Conservation (phyloP, 2,113 vertebrate species). For the Brachirus orientalis region DNA sequence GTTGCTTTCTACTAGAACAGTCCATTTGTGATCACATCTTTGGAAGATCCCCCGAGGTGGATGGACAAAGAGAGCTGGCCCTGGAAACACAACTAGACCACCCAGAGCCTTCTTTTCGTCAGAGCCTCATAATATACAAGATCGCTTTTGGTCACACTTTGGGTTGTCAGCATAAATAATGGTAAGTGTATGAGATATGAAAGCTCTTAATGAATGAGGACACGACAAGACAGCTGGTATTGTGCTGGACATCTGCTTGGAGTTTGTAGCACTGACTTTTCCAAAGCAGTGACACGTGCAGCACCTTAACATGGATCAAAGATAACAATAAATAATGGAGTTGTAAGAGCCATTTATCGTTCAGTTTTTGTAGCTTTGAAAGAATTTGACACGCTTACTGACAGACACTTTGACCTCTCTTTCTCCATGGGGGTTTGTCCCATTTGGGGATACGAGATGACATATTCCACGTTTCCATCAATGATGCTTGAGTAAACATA, state of each 20-base stretch:
- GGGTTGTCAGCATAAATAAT: slow-evolving; percentile 62
- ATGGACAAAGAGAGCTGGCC: slow-evolving; percentile 40
- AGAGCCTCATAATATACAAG: slow-evolving; percentile 13
- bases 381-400: slow-evolving; percentile 52
- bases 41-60: slow-evolving; percentile 56
- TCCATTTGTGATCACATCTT: slow-evolving; percentile 56
- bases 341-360: slow-evolving; percentile 2
- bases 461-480: slow-evolving; percentile 41
- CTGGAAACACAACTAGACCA: slow-evolving; percentile 59
- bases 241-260: slow-evolving; percentile 68
- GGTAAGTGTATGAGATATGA: slow-evolving; percentile 18
- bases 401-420: slow-evolving; percentile 50
- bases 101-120: slow-evolving; percentile 54
- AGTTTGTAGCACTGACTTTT: slow-evolving; percentile 60
- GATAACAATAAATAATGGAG: slow-evolving; percentile 49
- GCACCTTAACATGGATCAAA: slow-evolving; percentile 57
- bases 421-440: slow-evolving; percentile 10
- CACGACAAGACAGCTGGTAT: slow-evolving; percentile 38
- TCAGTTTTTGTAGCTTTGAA: slow-evolving; percentile 36
- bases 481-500: slow-evolving; percentile 52
- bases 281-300: slow-evolving; percentile 61
- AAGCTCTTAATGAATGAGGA: slow-evolving; percentile 38
- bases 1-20: slow-evolving; percentile 27
- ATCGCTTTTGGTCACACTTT: slow-evolving; percentile 54
- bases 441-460: slow-evolving; percentile 41